These are phyloP conservation scores for Merodon equestris DNA, from an alignment of 2,888 invertebrate species.

Conservation along the genomic window DNA sequence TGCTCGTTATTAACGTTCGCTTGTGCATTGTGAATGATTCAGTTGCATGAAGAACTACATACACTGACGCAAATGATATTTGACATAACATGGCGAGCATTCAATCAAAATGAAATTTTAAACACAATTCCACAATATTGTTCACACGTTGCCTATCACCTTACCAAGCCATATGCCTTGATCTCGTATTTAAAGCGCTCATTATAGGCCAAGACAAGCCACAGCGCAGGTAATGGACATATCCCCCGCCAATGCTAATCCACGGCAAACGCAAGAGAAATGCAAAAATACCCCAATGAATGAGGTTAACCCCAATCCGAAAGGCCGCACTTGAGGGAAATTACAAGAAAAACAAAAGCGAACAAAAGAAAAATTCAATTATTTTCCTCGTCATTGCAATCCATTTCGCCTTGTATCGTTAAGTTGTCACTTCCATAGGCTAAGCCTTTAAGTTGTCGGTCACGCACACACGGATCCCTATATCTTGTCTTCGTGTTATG, in stretches of 20 bases:
- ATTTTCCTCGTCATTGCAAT: slow-evolving; percentile 9
- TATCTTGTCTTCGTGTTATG: slow-evolving; percentile 4
- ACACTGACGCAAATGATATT: too few relatives aligned
- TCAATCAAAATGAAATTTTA: too few relatives aligned
- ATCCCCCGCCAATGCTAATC: slow-evolving; percentile 48
- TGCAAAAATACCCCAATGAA: slow-evolving; percentile 39
- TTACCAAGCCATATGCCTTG: too few relatives aligned
- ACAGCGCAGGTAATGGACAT: too few relatives aligned
- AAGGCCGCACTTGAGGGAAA: slow-evolving; percentile 38
- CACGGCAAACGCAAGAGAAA: slow-evolving; percentile 2
- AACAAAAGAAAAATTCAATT: slow-evolving; percentile 22
- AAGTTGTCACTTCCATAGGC: slow-evolving; percentile 61
- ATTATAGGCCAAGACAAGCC: too few relatives aligned
- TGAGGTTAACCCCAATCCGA: slow-evolving; percentile 64
- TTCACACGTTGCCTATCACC: too few relatives aligned
- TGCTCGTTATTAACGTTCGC: too few relatives aligned
- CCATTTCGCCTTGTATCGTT: not conserved
- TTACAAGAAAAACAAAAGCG: not conserved
- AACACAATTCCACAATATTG: too few relatives aligned
- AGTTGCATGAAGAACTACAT: too few relatives aligned
- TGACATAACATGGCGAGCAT: too few relatives aligned
- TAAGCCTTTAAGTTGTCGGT: slow-evolving; percentile 57
- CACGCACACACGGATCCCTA: slow-evolving; percentile 9
- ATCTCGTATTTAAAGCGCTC: too few relatives aligned
- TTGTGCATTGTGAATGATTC: too few relatives aligned